Conservation (phyloP, 2,888 invertebrate species). For the Omphaloscelis lunosa region DNA sequence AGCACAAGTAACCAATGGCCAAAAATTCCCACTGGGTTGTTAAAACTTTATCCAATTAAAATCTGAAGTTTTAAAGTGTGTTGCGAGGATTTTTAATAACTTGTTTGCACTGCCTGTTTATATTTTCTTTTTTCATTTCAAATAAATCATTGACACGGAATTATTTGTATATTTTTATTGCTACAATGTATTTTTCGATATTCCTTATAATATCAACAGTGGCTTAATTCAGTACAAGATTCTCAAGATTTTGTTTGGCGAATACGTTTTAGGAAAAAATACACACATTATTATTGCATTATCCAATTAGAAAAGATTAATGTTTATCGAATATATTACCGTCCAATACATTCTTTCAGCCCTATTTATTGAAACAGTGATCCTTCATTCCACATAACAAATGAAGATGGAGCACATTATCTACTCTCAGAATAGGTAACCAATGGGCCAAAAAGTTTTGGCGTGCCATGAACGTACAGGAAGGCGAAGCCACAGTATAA, state of each 20-base stretch:
- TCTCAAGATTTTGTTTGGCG: too few species aligned
- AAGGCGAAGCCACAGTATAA: not conserved
- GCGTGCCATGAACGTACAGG: not conserved
- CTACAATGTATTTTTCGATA: not conserved
- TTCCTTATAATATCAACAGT: not conserved
- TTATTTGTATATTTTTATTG: not conserved
- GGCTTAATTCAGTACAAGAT: not conserved
- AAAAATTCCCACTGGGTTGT: not conserved
- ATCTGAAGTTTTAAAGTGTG: not conserved
- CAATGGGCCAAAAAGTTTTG: not conserved
- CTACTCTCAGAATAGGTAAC: not conserved
- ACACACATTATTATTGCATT: not conserved
- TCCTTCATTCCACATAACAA: not conserved
- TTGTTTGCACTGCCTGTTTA: not conserved
- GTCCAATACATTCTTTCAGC: not conserved
- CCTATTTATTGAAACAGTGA: not conserved
- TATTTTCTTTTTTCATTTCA: constrained; percentile 3
- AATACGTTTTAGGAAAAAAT: too few species aligned
- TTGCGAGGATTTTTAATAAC: not conserved
- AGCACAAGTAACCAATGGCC: not conserved
- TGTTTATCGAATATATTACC: not conserved
- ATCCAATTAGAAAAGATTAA: not conserved
- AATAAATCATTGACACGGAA: not conserved
- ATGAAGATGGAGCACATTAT: constrained; percentile 3
- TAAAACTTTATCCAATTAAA: constrained; percentile 28